Percentiles rank a stretch among this genome's conserved stretches.
phyloP scores from a whole-genome alignment of 2,113 vertebrate genomes.

The Struthio camelus region DNA sequence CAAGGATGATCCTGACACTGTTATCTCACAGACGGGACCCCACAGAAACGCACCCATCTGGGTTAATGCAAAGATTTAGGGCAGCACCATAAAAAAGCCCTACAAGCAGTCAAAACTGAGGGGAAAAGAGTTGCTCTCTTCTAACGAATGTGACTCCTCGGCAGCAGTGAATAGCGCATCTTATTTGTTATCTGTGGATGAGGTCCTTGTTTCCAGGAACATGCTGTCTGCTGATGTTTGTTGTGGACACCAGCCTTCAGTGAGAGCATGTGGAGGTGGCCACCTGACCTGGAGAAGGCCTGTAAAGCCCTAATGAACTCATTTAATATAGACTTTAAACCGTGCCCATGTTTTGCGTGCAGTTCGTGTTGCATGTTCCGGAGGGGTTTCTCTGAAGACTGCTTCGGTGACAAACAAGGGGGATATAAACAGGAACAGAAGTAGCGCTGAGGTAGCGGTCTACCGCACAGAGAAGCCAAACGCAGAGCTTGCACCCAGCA shows the following conservation, averaged over 20 bases:
- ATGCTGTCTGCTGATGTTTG: background rate
- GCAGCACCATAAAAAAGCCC: background rate
- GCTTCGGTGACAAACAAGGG: background rate
- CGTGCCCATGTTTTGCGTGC: fast-evolving
- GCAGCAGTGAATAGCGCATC: background rate
- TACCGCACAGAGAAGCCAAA: background rate
- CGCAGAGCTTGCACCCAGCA: background rate
- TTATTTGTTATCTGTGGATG: background rate
- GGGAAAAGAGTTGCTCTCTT: fast-evolving
- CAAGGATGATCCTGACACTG: background rate
- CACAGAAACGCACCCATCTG: background rate
- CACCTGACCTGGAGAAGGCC: background rate
- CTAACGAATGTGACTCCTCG: fast-evolving
- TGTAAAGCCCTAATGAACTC: background rate
- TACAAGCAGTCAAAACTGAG: background rate
- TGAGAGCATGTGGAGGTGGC: background rate
- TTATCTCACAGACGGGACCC: background rate
- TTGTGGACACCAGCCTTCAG: background rate
- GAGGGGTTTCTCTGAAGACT: background rate
- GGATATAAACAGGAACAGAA: background rate
- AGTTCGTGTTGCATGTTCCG: fast-evolving
- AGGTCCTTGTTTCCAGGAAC: background rate
- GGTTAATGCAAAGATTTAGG: background rate
- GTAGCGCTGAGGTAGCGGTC: background rate
- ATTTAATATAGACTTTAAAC: background rate